phyloP scores from a whole-genome alignment of 2,888 invertebrate genomes.

The Drosophila macrothrix region DNA sequence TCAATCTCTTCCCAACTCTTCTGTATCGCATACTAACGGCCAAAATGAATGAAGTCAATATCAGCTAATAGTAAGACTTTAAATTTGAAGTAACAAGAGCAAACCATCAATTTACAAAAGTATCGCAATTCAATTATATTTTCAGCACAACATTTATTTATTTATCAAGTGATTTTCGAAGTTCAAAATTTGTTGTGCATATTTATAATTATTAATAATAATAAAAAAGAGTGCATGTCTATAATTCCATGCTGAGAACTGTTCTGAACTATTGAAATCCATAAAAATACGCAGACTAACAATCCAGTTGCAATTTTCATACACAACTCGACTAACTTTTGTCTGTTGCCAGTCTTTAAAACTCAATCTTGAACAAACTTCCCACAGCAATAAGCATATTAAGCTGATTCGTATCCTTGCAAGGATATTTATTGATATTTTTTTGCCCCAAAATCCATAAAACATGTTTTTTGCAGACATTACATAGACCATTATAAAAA shows the following conservation, averaged over 20 bases:
- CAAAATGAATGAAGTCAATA: not conserved
- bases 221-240: not conserved
- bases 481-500: not conserved
- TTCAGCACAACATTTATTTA: not conserved
- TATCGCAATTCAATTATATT: not conserved
- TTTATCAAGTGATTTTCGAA: not conserved
- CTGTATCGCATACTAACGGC: slow-evolving; percentile 43
- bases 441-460: not conserved
- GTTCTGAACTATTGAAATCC: not conserved
- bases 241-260: not conserved
- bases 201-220: not conserved
- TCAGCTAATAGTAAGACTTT: not conserved
- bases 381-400: not conserved
- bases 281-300: not conserved
- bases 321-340: not conserved
- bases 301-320: not conserved
- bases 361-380: not conserved
- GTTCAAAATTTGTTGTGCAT: not conserved
- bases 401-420: not conserved
- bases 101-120: not conserved
- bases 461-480: not conserved
- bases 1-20: slow-evolving; percentile 52
- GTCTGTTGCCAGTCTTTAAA: not conserved
- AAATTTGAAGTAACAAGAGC: not conserved
- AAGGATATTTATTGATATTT: not conserved